Evolutionary conservation across 1,140 invertebrate genomes (phyloP).

Genomic region (Tetramorium simillimum): DNA sequence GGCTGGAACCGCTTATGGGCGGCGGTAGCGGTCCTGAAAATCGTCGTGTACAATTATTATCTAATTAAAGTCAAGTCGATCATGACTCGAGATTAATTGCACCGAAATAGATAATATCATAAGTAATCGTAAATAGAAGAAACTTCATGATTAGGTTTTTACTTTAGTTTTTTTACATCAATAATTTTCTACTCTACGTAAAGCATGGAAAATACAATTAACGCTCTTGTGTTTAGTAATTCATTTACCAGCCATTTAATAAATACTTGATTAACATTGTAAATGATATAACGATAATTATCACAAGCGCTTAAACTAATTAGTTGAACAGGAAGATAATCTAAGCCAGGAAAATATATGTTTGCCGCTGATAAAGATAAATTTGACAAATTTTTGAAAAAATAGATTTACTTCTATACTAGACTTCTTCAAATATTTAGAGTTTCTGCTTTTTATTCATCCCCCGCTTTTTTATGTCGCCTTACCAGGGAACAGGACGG

Average conservation of each 20-base stretch:
- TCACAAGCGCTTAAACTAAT: neutral
- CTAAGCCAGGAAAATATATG: neutral
- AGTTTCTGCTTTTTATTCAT: neutral
- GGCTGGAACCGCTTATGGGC: constrained; percentile 75
- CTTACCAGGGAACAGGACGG: constrained; percentile 86
- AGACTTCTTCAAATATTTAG: neutral
- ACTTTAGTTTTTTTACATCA: neutral
- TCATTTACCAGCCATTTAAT: neutral
- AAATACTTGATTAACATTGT: neutral
- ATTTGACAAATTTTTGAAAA: neutral
- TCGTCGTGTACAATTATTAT: neutral
- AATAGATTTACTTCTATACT: neutral
- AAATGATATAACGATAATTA: neutral
- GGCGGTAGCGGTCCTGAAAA: constrained; percentile 78
- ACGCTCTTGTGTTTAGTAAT: neutral
- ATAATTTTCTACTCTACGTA: neutral
- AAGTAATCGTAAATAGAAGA: neutral
- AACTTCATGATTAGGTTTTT: neutral
- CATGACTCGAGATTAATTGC: neutral
- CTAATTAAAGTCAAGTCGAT: neutral
- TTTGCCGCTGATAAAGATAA: neutral
- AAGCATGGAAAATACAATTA: neutral
- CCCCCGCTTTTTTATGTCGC: neutral
- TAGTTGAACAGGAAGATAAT: neutral
- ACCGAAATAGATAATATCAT: neutral